phyloP scores from a whole-genome alignment of 2,113 vertebrate species.

The Paratilapia polleni region DNA sequence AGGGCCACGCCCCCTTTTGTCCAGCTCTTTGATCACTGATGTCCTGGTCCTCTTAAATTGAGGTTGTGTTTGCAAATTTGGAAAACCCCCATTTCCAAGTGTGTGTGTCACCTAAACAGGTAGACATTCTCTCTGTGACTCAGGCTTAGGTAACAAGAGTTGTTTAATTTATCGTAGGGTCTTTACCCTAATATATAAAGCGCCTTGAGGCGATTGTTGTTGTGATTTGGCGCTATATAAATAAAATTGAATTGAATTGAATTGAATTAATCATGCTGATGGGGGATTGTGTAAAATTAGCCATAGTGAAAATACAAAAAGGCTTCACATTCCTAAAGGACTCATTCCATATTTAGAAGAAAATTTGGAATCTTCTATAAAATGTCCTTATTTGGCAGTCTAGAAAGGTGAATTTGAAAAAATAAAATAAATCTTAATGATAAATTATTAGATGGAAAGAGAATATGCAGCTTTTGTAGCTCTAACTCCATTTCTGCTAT shows the following conservation, averaged over 20 bases:
- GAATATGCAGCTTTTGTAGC: neutral
- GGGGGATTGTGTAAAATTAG: neutral
- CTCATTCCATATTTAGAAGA: neutral
- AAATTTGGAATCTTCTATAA: neutral
- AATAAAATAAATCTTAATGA: neutral
- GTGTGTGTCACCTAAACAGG: conserved; percentile 44
- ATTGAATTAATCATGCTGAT: too few relatives aligned
- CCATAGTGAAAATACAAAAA: neutral
- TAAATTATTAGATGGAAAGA: neutral
- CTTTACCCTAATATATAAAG: too few relatives aligned
- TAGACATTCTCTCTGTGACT: conserved; percentile 19
- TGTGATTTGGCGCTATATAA: too few relatives aligned
- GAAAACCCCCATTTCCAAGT: conserved; percentile 12
- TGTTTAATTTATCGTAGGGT: too few relatives aligned
- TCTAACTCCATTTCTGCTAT: neutral
- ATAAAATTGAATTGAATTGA: too few relatives aligned
- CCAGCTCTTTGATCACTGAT: conserved; percentile 64
- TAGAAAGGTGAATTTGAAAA: neutral
- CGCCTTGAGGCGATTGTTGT: too few relatives aligned
- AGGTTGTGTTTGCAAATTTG: conserved; percentile 31
- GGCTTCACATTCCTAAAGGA: neutral
- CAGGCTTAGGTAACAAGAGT: neutral
- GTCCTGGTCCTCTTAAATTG: conserved; percentile 47
- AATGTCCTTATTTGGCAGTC: neutral
- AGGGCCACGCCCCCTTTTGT: conserved; percentile 37